Base-by-base conservation (phyloP, 2,888 invertebrate species). In the Phasia obesa region DNA sequence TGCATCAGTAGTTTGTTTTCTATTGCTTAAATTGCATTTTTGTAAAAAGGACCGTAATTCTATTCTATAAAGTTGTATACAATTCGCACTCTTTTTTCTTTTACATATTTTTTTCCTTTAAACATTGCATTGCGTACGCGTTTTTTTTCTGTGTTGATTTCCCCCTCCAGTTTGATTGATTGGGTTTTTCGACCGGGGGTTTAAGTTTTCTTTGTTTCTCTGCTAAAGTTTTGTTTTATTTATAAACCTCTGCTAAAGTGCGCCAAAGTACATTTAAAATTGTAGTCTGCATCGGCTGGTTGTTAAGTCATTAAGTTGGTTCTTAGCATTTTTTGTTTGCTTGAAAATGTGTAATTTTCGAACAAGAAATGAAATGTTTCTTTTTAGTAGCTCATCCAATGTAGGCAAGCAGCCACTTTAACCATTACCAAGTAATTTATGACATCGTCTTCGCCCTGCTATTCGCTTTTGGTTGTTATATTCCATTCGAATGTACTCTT, bases 121-220 rank as follows among this genome's bases (percentile, higher is more conserved):
- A 59, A 78, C 74, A 81, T 74, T 84, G 77, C 73, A 81, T 81
- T 84, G 84, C 84, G 74, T 84, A 81, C 77, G 84, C 84, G 76
- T 81, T 74, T 71, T 62, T 67, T 59, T 57, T 44, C 17, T 76
- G 70, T 59, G n/a, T 67, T 71, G 73, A 69, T 64, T 77, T 69
- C 42, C 73, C 62, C 74, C 67, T 73, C 60, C 73, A 67, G 74
- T 74, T 81, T 84, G 84, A 81, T 81, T 81, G 84, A 84, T 81
- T 81, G 84, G 77, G 74, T 78, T 81, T 84, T 74, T 67, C n/a
- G 38, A 60, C 6, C 38, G 47, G 70, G 55, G 78, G 75, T 70
- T 75, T 78, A 71, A 83, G 75, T 79, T 79, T 83, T 79, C 79
- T 79, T 79, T 83, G 74, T 79, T 75, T 57, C 70, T 79, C 49